These are phyloP conservation scores for Heliopora coerulea DNA, from an alignment of 92 coral and sea anemone species.

Conservation along the genomic window DNA sequence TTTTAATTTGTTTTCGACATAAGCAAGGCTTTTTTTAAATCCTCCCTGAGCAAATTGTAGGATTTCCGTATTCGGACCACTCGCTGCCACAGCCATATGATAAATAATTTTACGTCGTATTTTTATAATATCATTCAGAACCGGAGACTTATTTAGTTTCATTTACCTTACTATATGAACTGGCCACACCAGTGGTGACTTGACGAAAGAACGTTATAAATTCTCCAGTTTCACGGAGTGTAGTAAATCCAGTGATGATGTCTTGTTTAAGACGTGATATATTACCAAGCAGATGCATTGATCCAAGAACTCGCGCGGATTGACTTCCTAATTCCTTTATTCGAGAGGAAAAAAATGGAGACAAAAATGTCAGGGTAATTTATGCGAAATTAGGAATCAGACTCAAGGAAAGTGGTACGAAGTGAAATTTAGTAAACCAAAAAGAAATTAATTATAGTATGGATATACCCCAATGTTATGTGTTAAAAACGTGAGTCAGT, in stretches of 20 bases:
- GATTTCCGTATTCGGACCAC: too few species aligned
- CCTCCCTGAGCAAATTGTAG: too few species aligned
- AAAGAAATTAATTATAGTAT: too few species aligned
- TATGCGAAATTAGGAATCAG: too few species aligned
- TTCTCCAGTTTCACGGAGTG: constrained; percentile 94
- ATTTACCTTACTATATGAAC: constrained; percentile 86
- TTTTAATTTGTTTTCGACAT: background rate
- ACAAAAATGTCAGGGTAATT: too few species aligned
- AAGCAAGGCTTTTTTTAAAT: too few species aligned
- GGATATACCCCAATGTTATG: too few species aligned
- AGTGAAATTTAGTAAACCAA: too few species aligned
- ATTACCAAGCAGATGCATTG: constrained; percentile 90
- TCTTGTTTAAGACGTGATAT: constrained; percentile 75
- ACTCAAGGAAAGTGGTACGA: too few species aligned
- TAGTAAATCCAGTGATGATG: constrained; percentile 79
- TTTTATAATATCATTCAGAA: too few species aligned
- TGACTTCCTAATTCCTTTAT: constrained; percentile 87
- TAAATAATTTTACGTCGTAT: background rate
- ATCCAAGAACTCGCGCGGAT: constrained; percentile 85
- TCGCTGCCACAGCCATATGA: too few species aligned
- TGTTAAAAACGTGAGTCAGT: too few species aligned
- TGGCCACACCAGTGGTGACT: constrained; percentile 82
- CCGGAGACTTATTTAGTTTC: background rate
- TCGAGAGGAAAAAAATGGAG: background rate
- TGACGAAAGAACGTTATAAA: constrained; percentile 79